Base-by-base conservation (phyloP, 2,113 vertebrate species). In the Hemibagrus wyckioides region DNA sequence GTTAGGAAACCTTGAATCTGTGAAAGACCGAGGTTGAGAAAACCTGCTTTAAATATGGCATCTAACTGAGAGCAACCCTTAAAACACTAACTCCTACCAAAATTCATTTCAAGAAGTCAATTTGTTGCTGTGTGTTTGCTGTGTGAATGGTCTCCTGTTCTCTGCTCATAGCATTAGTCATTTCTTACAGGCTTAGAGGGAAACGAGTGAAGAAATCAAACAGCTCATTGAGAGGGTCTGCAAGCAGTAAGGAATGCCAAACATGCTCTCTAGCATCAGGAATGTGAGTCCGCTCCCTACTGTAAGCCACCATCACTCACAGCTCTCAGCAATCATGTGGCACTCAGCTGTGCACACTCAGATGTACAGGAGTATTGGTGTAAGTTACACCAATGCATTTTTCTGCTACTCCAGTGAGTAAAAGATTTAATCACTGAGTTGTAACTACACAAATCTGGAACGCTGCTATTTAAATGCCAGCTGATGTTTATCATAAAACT, bases 161-260 rank as follows among this genome's bases (percentile, higher is more conserved):
- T 87, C 15, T 17, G 17, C 1, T 59, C 39, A 56, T 82, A 39
- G 57, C 85, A 59, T 83, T 65, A 48, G 61, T 88, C 83, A 86
- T 87, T 41, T 59, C 56, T 82, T 82, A 86, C 87, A 87, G 56
- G 52, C 83, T 81, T 81, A 50, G 63, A 63, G 52, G 83, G n/a
- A 76, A 85, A 73, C 30, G 63, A 87, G 85, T 71, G 81, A 59
- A 57, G 83, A 82, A 89, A 89, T 91, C 88, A 91, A 91, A 87
- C 67, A 80, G 76, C 86, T 89, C 88, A 91, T 91, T 89, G 86
- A 91, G 80, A 89, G 84, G 57, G 61, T 48, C 86, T 86, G 71
- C 84, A 82, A 88, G 84, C 88, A 77, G 86, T 77, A 33, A 85
- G 81, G 90, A 91, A 91, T 91, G 87, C 77, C 90, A 91, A 89